Evolutionary conservation across 1,140 invertebrate species (phyloP).

Genomic region (Bicyclus anynana): DNA sequence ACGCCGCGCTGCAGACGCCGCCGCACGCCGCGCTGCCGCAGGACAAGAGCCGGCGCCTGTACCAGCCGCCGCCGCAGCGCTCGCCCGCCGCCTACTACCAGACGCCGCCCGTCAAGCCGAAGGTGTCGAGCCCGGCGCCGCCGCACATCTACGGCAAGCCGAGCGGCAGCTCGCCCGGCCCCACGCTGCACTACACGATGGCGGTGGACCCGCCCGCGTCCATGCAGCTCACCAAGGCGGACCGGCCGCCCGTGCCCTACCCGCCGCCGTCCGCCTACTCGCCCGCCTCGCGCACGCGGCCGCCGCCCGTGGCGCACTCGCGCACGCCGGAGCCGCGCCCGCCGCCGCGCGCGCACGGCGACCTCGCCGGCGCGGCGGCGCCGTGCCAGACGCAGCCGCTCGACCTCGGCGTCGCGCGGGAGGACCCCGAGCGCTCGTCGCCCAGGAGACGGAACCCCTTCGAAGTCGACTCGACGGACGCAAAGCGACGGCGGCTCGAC

Average conservation of each 20-base stretch:
- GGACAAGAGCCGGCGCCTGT: conserved; percentile 81
- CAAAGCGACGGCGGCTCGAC: conserved; percentile 53
- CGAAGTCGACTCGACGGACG: conserved; percentile 51
- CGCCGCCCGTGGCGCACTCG: conserved; percentile 72
- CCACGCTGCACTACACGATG: conserved; percentile 79
- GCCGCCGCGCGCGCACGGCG: conserved; percentile 71
- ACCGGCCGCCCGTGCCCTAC: conserved; percentile 81
- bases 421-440: conserved; percentile 71
- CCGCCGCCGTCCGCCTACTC: conserved; percentile 75
- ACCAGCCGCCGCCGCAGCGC: conserved; percentile 85
- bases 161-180: conserved; percentile 79
- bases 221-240: conserved; percentile 82
- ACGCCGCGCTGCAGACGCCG: conserved; percentile 76
- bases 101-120: conserved; percentile 80
- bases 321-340: conserved; percentile 55
- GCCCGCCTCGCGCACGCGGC: conserved; percentile 79
- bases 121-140: conserved; percentile 88
- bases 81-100: conserved; percentile 80
- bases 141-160: conserved; percentile 87
- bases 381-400: conserved; percentile 83
- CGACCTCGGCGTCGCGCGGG: conserved; percentile 82
- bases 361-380: conserved; percentile 69
- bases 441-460: conserved; percentile 74
- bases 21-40: conserved; percentile 78
- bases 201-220: conserved; percentile 70